A percentile compares a stretch with the other conserved stretches of the same genome.
Evolutionary conservation across 92 coral and sea anemone species (phyloP).

Genomic region (Meandrina meandrites): DNA sequence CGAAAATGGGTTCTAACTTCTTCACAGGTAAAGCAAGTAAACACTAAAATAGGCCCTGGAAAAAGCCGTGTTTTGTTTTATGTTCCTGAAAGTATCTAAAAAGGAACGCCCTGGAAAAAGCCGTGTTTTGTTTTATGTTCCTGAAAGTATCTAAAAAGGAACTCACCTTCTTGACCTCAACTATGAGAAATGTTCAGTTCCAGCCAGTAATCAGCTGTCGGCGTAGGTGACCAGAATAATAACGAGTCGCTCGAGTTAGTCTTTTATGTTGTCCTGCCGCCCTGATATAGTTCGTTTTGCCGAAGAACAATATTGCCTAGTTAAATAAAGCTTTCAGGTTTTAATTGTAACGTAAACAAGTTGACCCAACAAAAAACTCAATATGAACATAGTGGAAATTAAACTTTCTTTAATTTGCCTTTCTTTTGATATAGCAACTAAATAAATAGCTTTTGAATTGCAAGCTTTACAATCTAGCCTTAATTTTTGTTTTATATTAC

Average conservation of each 20-base stretch:
- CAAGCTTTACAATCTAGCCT: too few relatives aligned
- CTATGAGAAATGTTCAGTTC: neutral
- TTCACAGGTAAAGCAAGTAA: too few relatives aligned
- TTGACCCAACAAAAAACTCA: neutral
- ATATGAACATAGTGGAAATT: neutral
- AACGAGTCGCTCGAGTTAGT: neutral
- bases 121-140: too few relatives aligned
- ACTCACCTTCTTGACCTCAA: too few relatives aligned
- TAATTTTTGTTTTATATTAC: too few relatives aligned
- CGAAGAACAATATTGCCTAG: neutral
- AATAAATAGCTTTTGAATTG: neutral
- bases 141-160: too few relatives aligned
- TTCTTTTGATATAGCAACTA: neutral
- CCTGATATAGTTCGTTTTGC: neutral
- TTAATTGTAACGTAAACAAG: neutral
- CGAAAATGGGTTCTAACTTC: too few relatives aligned
- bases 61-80: too few relatives aligned
- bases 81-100: too few relatives aligned
- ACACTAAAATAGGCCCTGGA: too few relatives aligned
- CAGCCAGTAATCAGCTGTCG: neutral
- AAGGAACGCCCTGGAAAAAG: too few relatives aligned
- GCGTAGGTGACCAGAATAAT: neutral
- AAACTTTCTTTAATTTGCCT: neutral
- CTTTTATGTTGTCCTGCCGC: neutral
- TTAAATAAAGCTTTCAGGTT: conserved; percentile 1